These are phyloP conservation scores for Trialeurodes vaporariorum DNA, from an alignment of 1,140 invertebrate species.

Conservation along the genomic window DNA sequence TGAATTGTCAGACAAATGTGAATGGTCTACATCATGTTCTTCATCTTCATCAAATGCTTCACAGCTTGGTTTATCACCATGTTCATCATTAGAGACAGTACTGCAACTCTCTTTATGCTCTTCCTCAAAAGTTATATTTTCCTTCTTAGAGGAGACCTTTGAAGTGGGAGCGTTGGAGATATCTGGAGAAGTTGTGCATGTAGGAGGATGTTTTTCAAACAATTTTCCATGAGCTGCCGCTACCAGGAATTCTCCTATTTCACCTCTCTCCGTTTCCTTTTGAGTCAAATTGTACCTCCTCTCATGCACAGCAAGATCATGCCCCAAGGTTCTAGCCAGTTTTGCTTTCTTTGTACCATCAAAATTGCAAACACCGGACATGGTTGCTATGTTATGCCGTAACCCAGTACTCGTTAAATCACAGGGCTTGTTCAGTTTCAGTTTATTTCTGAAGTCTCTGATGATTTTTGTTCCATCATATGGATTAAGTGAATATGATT, in stretches of 20 bases:
- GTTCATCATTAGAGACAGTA: background rate
- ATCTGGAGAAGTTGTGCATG: background rate
- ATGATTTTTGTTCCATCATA: background rate
- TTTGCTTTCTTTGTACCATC: background rate
- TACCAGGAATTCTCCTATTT: background rate
- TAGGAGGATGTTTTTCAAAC: background rate
- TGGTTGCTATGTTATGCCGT: background rate
- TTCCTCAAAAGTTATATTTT: background rate
- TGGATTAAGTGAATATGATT: background rate
- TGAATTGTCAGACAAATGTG: background rate
- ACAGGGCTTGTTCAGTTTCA: background rate
- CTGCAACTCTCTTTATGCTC: background rate
- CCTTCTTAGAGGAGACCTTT: background rate
- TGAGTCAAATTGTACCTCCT: background rate
- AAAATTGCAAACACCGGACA: background rate
- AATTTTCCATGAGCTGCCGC: background rate
- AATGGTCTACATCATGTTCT: background rate
- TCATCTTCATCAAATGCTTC: background rate
- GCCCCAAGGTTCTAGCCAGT: background rate
- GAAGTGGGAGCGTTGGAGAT: background rate
- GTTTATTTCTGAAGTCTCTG: background rate
- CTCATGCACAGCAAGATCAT: background rate
- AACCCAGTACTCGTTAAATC: background rate
- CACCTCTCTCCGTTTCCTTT: background rate
- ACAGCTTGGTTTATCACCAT: too few relatives aligned